Evolutionary conservation across 2,888 invertebrate species (phyloP).

Genomic region (Drosophila diplacantha): DNA sequence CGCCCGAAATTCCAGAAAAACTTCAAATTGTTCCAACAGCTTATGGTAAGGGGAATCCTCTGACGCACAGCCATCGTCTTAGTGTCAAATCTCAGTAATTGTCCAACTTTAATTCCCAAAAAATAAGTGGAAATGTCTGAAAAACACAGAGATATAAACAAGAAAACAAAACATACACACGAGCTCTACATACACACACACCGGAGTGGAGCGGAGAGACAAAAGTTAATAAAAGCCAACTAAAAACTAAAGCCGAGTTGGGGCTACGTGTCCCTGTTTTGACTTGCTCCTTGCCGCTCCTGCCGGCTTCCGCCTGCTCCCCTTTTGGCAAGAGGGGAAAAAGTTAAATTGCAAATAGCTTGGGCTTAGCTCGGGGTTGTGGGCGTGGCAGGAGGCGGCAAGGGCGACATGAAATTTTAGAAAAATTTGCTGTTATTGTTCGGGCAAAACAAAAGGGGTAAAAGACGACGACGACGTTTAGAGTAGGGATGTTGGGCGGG

Average conservation of each 20-base stretch:
- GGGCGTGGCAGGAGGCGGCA: constrained; percentile 13
- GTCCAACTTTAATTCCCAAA: constrained; percentile 61
- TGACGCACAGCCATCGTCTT: constrained; percentile 34
- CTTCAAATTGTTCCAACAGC: constrained; percentile 57
- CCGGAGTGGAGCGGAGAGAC: constrained; percentile 29
- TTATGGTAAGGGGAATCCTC: constrained; percentile 23
- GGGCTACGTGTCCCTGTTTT: constrained; percentile 62
- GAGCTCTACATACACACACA: constrained; percentile 15
- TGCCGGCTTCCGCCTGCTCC: not conserved
- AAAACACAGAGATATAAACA: constrained; percentile 24
- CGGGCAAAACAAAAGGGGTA: constrained; percentile 52
- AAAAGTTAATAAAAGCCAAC: constrained; percentile 70
- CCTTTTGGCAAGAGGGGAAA: constrained; percentile 30
- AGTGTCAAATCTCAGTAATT: constrained; percentile 68
- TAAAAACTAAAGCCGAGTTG: constrained; percentile 64
- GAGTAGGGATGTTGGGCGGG: constrained; percentile 2
- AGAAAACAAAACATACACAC: constrained; percentile 10
- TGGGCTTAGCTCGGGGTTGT: constrained; percentile 26
- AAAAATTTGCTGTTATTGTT: constrained; percentile 70
- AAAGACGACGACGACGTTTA: constrained; percentile 11
- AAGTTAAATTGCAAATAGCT: constrained; percentile 71
- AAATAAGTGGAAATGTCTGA: constrained; percentile 58
- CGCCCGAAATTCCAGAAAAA: constrained; percentile 48
- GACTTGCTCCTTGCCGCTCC: constrained; percentile 32
- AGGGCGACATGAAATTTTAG: constrained; percentile 65